phyloP scores from a whole-genome alignment of 2,797 vertebrate species.

The Limnodromus scolopaceus region DNA sequence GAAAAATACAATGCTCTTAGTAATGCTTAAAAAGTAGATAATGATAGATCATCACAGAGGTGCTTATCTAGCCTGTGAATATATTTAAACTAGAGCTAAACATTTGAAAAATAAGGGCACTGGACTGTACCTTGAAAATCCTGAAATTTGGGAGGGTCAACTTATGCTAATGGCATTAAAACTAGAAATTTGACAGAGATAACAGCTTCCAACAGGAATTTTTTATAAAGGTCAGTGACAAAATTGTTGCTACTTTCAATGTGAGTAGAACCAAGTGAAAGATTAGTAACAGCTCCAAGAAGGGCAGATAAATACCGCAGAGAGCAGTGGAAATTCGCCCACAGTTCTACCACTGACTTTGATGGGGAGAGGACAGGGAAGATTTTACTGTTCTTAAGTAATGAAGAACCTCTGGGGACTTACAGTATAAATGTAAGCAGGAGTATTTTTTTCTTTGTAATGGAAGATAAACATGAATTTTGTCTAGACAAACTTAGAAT shows the following conservation, averaged over 20 bases:
- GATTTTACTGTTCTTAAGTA: background rate
- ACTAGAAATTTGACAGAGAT: background rate
- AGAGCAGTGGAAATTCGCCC: background rate
- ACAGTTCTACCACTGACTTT: background rate
- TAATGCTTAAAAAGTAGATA: background rate
- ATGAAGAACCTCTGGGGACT: background rate
- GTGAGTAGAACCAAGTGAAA: background rate
- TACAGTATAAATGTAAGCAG: background rate
- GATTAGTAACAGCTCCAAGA: background rate
- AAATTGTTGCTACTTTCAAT: background rate
- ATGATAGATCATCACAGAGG: background rate
- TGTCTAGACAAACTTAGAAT: background rate
- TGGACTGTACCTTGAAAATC: background rate
- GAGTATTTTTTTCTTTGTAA: background rate
- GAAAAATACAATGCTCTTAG: background rate
- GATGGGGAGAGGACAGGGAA: fast-evolving
- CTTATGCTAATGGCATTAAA: background rate
- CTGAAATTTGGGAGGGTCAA: background rate
- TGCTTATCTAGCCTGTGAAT: background rate
- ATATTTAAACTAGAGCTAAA: background rate
- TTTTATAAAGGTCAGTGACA: background rate
- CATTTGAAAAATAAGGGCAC: background rate
- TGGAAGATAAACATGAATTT: background rate
- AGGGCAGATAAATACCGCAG: background rate
- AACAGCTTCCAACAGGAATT: background rate